phyloP scores from a whole-genome alignment of 1,140 invertebrate species.

The Mactra quadrangularis region DNA sequence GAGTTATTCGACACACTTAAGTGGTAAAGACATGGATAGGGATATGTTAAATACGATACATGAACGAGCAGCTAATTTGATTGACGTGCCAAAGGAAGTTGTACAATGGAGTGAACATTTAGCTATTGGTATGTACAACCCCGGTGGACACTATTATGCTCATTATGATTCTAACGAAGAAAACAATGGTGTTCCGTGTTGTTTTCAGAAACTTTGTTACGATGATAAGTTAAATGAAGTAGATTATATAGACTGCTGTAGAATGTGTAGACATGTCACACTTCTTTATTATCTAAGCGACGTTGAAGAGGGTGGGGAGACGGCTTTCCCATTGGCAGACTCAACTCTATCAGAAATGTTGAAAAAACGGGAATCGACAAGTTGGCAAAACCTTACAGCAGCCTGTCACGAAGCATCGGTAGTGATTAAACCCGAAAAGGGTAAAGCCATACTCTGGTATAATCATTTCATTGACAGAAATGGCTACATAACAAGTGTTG shows the following conservation, averaged over 20 bases:
- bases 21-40: constrained; percentile 11
- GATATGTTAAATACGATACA: constrained; percentile 29
- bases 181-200: constrained; percentile 24
- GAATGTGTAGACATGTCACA: constrained; percentile 35
- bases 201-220: constrained; percentile 39
- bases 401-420: constrained; percentile 34
- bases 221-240: not conserved
- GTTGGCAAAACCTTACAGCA: constrained; percentile 35
- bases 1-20: constrained; percentile 9
- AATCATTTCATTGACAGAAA: constrained; percentile 46
- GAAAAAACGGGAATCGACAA: not conserved
- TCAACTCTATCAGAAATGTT: not conserved
- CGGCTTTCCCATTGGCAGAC: constrained; percentile 59
- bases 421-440: constrained; percentile 46
- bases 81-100: constrained; percentile 37
- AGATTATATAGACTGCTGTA: constrained; percentile 30
- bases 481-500: constrained; percentile 28
- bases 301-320: constrained; percentile 61
- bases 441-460: constrained; percentile 61
- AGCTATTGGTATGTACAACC: constrained; percentile 35
- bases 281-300: constrained; percentile 58
- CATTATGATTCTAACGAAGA: constrained; percentile 48
- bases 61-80: not conserved
- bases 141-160: constrained; percentile 52
- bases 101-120: constrained; percentile 34